phyloP scores from a whole-genome alignment of 1,140 invertebrate genomes.

The Latrodectus geometricus region DNA sequence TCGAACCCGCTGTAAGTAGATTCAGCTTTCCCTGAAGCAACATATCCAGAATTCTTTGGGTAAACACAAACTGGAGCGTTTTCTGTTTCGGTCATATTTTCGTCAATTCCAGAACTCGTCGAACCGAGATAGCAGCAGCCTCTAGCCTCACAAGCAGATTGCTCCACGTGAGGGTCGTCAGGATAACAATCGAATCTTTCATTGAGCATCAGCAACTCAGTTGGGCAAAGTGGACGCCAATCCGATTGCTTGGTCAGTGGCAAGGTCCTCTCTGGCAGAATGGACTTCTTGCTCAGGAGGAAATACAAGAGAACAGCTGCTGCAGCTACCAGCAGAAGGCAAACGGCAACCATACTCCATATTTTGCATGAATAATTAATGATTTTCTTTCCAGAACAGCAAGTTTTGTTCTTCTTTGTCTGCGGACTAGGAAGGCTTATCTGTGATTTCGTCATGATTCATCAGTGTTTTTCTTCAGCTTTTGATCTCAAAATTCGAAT shows the following conservation, averaged over 20 bases:
- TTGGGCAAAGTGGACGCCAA: conserved; percentile 45
- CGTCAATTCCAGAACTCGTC: background rate
- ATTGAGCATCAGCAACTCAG: conserved; percentile 34
- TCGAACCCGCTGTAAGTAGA: conserved; percentile 51
- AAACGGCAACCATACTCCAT: conserved; percentile 32
- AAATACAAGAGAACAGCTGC: conserved; percentile 30
- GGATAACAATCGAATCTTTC: conserved; percentile 84
- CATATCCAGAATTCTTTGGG: conserved; percentile 62
- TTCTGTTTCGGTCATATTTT: background rate
- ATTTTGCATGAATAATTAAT: conserved; percentile 52
- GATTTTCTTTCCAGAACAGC: conserved; percentile 31
- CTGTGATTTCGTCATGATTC: conserved; percentile 9
- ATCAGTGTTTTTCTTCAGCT: background rate
- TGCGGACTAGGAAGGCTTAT: background rate
- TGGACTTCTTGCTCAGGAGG: conserved; percentile 12
- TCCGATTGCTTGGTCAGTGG: conserved; percentile 4
- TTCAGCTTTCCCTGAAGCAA: conserved; percentile 6
- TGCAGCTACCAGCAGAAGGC: conserved; percentile 33
- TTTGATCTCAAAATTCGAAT: background rate
- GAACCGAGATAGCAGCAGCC: conserved; percentile 78
- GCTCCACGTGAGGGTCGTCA: conserved; percentile 72
- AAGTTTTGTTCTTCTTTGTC: conserved; percentile 16
- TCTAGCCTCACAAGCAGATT: conserved; percentile 76
- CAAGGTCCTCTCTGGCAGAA: conserved; percentile 4
- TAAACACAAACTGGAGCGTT: conserved; percentile 54